Base-by-base conservation (phyloP, 2,888 invertebrate genomes). In the Eulithis testata region DNA sequence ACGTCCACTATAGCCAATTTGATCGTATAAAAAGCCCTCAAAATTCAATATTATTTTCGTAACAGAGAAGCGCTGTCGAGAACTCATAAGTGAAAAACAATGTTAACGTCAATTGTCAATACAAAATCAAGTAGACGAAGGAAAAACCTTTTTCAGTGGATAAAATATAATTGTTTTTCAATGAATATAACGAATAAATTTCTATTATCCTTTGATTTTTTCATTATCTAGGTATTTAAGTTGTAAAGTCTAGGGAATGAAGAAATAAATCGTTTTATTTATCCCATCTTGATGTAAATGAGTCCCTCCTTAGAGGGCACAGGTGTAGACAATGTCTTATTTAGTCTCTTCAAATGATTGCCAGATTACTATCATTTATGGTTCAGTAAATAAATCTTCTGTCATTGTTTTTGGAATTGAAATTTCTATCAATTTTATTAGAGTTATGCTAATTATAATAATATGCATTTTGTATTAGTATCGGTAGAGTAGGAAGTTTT, bases 321-420 rank as follows among this genome's bases (percentile, higher is more conserved):
- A 66, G 66, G 66, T 66, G 66, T 55, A 63, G 60, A 63, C 63
- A 60, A 66, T 47, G 56, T 47, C 59, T 60, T 63, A 63, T 49
- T 52, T 21, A 59, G 64, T 53, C 54, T 21, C 45, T 55, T 47
- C 12, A 60, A 64, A 55, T 57, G 31, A 57, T 56, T 60, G 47
- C 49, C 4, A 27, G 11, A 21, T 49, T 61, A 54, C 8, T 14
- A 43, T 14, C 11, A n/a, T 65, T 65, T 60, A 52, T 27, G 12
- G 58, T 52, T 57, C 11, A 21, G 21, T 58, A 53, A 62, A 62
- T 59, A 58, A 56, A 40, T 54, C 12, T 37, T 37, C 8, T 37
- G 37, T 37, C 8, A 37, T 37, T 37, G 37, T 37, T 37, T 37
- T 37, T 37, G 8, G 8, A 3, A 37, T 37, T 37, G 37, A 37